Conservation (phyloP, 2,888 invertebrate species). For the Caenorhabditis sp. region DNA sequence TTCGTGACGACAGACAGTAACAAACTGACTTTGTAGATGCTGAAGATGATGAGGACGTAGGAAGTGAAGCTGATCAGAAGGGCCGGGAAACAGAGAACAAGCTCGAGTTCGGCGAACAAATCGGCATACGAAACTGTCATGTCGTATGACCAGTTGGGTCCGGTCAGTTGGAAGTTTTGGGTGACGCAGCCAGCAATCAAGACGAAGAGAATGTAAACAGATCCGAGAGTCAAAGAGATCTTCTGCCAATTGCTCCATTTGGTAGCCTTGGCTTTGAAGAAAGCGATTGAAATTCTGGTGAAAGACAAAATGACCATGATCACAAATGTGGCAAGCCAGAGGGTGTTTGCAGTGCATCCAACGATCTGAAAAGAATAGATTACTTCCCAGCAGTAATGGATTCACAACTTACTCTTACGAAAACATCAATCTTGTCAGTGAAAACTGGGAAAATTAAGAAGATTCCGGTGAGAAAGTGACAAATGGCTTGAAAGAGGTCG, state of each 20-base stretch:
- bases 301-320: constrained; percentile 28
- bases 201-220: constrained; percentile 17
- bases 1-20: no score
- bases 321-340: constrained; percentile 42
- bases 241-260: constrained; percentile 16
- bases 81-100: constrained; percentile 43
- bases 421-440: constrained; percentile 3
- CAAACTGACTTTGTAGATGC: constrained; percentile 22
- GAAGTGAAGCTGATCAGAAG: constrained; percentile 40
- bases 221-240: constrained; percentile 9
- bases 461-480: constrained; percentile 43
- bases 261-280: constrained; percentile 26
- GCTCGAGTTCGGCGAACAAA: constrained; percentile 36
- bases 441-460: constrained; percentile 49
- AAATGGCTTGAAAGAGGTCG: constrained; percentile 41
- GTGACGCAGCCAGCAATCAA: constrained; percentile 36
- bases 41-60: constrained; percentile 44
- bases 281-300: constrained; percentile 30
- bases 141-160: constrained; percentile 52
- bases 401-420: constrained; percentile 34
- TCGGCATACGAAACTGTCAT: constrained; percentile 26
- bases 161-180: constrained; percentile 39
- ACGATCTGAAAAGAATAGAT: constrained; percentile 14
- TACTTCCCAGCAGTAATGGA: background rate
- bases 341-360: constrained; percentile 43